Evolutionary conservation across 2,797 vertebrate species (phyloP).

Genomic region (Hylomyscus alleni): DNA sequence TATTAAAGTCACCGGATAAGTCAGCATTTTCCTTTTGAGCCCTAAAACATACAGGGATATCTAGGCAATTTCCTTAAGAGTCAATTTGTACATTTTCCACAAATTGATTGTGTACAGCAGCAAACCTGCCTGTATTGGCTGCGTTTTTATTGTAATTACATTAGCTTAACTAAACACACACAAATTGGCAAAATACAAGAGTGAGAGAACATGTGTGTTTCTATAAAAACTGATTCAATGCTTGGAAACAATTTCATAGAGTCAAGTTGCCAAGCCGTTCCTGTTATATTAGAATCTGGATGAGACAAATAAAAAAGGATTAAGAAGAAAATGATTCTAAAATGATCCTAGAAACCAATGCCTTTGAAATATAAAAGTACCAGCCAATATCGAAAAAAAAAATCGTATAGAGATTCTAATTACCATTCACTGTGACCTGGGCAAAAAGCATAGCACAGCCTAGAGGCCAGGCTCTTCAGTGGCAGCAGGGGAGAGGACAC

Average conservation of each 20-base stretch:
- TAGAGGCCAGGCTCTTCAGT: neutral
- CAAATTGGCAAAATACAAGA: neutral
- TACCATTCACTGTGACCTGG: neutral
- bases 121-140: neutral
- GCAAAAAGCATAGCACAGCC: neutral
- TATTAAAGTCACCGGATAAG: constrained; percentile 1
- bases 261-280: constrained; percentile 14
- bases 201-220: constrained; percentile 8
- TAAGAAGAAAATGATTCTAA: constrained; percentile 46
- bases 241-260: constrained; percentile 52
- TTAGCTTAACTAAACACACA: constrained; percentile 39
- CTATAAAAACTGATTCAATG: constrained; percentile 46
- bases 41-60: neutral
- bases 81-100: constrained; percentile 18
- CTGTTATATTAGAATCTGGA: neutral
- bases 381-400: neutral
- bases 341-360: constrained; percentile 5
- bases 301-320: constrained; percentile 21
- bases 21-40: neutral
- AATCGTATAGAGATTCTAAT: neutral
- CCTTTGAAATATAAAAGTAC: constrained; percentile 19
- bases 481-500: neutral
- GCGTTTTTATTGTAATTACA: constrained; percentile 40
- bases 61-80: neutral
- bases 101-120: neutral